Evolutionary conservation across 2,888 invertebrate species (phyloP).

Genomic region (Julus scandinavius): DNA sequence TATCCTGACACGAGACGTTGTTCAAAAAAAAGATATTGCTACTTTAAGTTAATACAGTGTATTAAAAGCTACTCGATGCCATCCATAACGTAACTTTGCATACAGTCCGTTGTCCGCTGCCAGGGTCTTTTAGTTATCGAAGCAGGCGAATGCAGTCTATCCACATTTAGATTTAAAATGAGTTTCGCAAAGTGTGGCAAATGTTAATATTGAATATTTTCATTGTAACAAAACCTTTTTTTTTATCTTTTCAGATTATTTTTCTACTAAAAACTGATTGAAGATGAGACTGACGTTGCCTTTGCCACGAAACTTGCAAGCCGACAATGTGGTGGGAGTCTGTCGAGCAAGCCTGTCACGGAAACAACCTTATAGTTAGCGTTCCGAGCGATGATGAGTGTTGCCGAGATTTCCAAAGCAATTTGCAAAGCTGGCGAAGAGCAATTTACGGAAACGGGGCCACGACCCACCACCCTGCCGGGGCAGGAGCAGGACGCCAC

Average conservation of each 20-base stretch:
- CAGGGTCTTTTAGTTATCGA: no score
- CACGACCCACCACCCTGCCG: conserved; percentile 54
- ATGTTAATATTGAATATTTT: no score
- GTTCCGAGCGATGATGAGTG: conserved; percentile 7
- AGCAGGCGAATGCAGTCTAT: no score
- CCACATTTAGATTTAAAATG: no score
- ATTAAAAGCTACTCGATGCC: no score
- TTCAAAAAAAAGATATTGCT: no score
- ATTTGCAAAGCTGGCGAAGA: conserved; percentile 49
- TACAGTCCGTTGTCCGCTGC: no score
- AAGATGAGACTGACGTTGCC: not conserved
- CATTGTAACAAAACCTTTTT: not conserved
- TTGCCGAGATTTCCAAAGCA: not conserved
- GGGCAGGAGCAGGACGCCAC: conserved; percentile 48
- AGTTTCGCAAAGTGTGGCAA: no score
- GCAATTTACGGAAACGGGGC: conserved; percentile 49
- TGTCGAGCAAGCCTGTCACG: not conserved
- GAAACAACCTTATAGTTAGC: not conserved
- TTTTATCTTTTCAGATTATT: not conserved
- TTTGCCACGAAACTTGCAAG: not conserved
- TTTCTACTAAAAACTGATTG: not conserved
- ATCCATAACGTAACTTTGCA: no score
- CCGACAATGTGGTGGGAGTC: not conserved
- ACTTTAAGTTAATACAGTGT: no score
- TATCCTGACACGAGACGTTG: no score